Conservation (phyloP, 2,888 invertebrate species). For the Trissoscelio sp. region DNA sequence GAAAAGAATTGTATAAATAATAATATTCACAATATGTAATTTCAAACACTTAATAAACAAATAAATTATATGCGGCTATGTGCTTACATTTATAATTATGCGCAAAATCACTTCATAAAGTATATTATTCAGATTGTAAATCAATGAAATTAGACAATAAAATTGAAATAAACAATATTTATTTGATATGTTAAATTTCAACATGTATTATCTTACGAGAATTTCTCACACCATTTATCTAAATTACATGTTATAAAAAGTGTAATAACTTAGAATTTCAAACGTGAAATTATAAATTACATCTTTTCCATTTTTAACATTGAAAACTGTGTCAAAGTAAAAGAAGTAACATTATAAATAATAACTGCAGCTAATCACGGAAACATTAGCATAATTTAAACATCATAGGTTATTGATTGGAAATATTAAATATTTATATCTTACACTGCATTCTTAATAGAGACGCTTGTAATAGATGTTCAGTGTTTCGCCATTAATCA, state of each 20-base stretch:
- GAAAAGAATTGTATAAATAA: too few species aligned
- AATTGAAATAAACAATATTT: neutral
- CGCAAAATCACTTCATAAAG: conserved; percentile 16
- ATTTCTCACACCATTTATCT: too few species aligned
- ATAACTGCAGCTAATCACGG: conserved; percentile 11
- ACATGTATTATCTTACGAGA: neutral
- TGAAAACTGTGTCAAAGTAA: neutral
- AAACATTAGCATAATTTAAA: conserved; percentile 34
- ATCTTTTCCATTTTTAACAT: too few species aligned
- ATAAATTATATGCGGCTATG: conserved; percentile 6
- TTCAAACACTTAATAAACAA: neutral
- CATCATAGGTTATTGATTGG: conserved; percentile 36
- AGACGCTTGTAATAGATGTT: conserved; percentile 46
- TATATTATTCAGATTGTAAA: conserved; percentile 3
- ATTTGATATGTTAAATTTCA: neutral
- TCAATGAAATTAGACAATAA: conserved; percentile 6
- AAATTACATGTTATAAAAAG: too few species aligned
- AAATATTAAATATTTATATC: conserved; percentile 39
- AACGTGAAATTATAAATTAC: too few species aligned
- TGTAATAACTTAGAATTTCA: too few species aligned
- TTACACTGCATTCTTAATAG: conserved; percentile 33
- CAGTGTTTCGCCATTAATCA: conserved; percentile 46
- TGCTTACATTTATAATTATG: neutral
- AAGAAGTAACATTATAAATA: conserved; percentile 2
- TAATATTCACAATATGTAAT: too few species aligned